These are phyloP conservation scores for Tubulanus polymorphus DNA, from an alignment of 2,888 invertebrate genomes.

Conservation along the genomic window DNA sequence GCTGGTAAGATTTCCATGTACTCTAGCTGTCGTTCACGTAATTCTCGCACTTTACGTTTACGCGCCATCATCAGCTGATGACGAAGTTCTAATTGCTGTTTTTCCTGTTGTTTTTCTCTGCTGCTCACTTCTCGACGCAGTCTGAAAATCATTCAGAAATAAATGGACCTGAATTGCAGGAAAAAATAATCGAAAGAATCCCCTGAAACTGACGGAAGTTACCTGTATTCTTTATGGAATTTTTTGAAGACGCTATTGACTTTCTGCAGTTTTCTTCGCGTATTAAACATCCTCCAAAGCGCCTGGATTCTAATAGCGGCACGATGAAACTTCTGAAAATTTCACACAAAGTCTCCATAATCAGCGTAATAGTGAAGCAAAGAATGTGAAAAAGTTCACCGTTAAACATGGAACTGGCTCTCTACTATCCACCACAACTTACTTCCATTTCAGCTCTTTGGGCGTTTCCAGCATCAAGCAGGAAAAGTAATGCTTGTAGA, in stretches of 20 bases:
- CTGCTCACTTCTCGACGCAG: too few relatives aligned
- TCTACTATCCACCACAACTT: too few relatives aligned
- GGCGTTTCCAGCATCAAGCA: slow-evolving; percentile 42
- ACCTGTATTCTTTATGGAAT: slow-evolving; percentile 49
- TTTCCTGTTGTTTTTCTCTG: slow-evolving; percentile 26
- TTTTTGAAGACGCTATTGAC: slow-evolving; percentile 42
- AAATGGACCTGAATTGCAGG: too few relatives aligned
- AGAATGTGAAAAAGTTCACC: not conserved
- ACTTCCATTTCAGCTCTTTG: slow-evolving; percentile 33
- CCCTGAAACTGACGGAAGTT: slow-evolving; percentile 17
- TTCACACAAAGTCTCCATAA: too few relatives aligned
- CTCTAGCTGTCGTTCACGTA: slow-evolving; percentile 42
- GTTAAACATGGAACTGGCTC: not conserved
- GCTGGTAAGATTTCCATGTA: slow-evolving; percentile 48
- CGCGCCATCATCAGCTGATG: slow-evolving; percentile 36
- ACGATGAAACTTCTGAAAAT: slow-evolving; percentile 32
- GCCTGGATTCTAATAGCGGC: slow-evolving; percentile 48
- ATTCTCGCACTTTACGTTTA: slow-evolving; percentile 42
- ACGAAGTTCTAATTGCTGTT: slow-evolving; percentile 32
- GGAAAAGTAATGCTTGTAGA: slow-evolving; percentile 32
- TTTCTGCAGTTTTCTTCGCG: slow-evolving; percentile 36
- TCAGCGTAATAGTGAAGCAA: too few relatives aligned
- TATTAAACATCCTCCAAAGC: slow-evolving; percentile 42
- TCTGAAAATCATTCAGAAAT: too few relatives aligned
- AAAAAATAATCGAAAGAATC: not conserved